Evolutionary conservation across 2,797 vertebrate species (phyloP).

Genomic region (Neostethus bicornis): DNA sequence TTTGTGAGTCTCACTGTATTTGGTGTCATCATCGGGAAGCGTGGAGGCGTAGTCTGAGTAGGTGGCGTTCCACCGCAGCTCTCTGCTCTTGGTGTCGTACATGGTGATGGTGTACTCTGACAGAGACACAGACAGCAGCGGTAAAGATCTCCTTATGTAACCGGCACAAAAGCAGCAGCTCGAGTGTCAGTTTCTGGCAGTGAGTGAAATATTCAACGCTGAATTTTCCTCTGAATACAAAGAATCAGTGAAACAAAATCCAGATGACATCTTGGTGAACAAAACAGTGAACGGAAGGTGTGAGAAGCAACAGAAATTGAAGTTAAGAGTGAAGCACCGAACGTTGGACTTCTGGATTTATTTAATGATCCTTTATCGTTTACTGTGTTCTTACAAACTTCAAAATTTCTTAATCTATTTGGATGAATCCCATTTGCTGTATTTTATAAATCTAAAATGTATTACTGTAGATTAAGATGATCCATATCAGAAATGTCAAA

Average conservation of each 20-base stretch:
- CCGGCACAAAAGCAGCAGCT: slow-evolving; percentile 2
- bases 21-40: slow-evolving; percentile 88
- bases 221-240: slow-evolving; percentile 15
- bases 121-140: slow-evolving; percentile 27
- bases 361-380: too few species aligned
- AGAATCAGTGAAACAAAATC: slow-evolving; percentile 12
- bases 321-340: too few species aligned
- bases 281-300: slow-evolving; percentile 26
- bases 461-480: too few species aligned
- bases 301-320: too few species aligned
- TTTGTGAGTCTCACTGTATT: slow-evolving; percentile 86
- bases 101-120: slow-evolving; percentile 98
- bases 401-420: too few species aligned
- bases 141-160: slow-evolving; percentile 12
- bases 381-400: too few species aligned
- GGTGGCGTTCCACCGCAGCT: slow-evolving; percentile 97
- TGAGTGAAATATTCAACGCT: slow-evolving; percentile 1
- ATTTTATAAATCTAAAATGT: too few species aligned
- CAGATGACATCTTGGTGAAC: neutral
- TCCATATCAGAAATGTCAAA: too few species aligned
- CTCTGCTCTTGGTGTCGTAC: slow-evolving; percentile 97
- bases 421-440: too few species aligned
- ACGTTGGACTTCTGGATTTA: too few species aligned
- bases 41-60: slow-evolving; percentile 96
- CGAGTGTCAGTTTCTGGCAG: slow-evolving; percentile 8